Conservation (phyloP, 1,140 invertebrate species). For the Sipha flava region DNA sequence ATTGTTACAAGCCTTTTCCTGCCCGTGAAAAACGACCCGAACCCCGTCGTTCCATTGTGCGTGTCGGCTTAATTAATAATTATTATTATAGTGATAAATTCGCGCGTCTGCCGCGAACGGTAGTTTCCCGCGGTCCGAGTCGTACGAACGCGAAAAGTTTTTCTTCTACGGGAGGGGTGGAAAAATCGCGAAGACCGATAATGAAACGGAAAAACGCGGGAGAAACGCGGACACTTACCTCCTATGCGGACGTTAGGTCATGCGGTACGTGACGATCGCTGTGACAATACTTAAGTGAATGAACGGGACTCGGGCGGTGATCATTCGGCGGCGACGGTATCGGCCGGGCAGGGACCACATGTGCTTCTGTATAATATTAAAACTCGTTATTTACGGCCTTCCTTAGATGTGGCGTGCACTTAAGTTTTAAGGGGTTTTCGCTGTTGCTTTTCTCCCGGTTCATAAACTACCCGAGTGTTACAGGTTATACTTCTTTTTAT, state of each 20-base stretch:
- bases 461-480: constrained; percentile 4
- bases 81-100: constrained; percentile 20
- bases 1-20: constrained; percentile 21
- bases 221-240: no score
- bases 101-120: background rate
- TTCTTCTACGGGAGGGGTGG: no score
- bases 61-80: background rate
- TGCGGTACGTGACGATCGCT: no score
- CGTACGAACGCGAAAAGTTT: background rate
- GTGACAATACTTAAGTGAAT: no score
- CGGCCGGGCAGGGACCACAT: background rate
- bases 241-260: no score
- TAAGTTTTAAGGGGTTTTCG: constrained; percentile 24
- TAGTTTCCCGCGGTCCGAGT: background rate
- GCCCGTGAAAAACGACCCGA: background rate
- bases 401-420: background rate
- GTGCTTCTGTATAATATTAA: background rate
- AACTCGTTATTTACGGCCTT: constrained; percentile 10
- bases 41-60: background rate
- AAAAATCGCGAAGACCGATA: no score
- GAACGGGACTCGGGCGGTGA: background rate
- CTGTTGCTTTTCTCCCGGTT: constrained; percentile 10
- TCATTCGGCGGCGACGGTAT: background rate
- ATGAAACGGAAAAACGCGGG: no score
- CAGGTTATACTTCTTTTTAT: background rate